A percentile compares a stretch with the other conserved stretches of the same genome.
phyloP scores from a whole-genome alignment of 2,797 vertebrate genomes.

The Sebastes steindachneri region DNA sequence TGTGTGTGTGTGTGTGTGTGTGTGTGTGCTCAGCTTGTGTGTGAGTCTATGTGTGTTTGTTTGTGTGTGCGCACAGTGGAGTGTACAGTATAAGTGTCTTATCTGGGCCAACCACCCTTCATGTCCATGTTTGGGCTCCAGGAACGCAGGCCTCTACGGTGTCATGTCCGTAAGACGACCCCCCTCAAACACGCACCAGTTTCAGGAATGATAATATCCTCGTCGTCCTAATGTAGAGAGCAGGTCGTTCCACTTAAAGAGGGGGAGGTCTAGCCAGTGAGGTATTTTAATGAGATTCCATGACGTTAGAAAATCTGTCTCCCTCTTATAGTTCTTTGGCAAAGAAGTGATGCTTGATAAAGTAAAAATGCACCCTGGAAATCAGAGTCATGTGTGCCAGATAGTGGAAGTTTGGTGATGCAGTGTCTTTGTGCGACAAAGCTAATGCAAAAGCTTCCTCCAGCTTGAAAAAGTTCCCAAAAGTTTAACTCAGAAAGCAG shows the following conservation, averaged over 20 bases:
- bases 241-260: conserved; percentile 54
- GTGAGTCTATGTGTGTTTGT: conserved; percentile 19
- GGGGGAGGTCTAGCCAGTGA: conserved; percentile 51
- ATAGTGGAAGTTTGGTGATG: background rate
- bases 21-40: conserved; percentile 29
- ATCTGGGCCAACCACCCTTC: conserved; percentile 46
- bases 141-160: conserved; percentile 30
- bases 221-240: conserved; percentile 15
- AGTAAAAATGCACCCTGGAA: conserved; percentile 3
- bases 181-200: background rate
- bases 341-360: conserved; percentile 9
- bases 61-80: conserved; percentile 6
- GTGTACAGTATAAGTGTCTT: conserved; percentile 40
- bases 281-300: conserved; percentile 79
- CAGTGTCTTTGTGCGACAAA: background rate
- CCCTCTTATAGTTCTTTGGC: conserved; percentile 34
- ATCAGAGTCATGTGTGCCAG: background rate
- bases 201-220: conserved; percentile 45
- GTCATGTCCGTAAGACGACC: conserved; percentile 51
- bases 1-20: conserved; percentile 33
- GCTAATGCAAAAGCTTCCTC: background rate
- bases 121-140: conserved; percentile 70
- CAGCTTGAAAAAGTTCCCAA: background rate
- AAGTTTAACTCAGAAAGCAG: background rate
- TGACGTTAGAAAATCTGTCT: conserved; percentile 50